Base-by-base conservation (phyloP, 2,113 vertebrate genomes). In the Callipepla californica region DNA sequence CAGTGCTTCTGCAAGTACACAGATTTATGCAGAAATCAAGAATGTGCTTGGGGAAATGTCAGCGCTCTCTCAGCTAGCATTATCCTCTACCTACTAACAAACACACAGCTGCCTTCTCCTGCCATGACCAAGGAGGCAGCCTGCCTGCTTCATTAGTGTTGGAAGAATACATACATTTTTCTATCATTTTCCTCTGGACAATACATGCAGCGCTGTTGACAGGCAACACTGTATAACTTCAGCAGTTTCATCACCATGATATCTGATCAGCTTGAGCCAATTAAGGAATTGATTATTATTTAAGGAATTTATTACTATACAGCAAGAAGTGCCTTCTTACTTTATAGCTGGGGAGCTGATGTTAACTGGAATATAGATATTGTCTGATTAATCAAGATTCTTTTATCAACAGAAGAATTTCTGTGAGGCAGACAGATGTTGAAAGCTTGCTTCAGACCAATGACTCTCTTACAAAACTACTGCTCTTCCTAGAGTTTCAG, bases 191-290 rank as follows among this genome's bases (percentile, higher is more conserved):
- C 7, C 40, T 91, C 63, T 87, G 45, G 47, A 82, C 63, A 59
- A 50, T 59, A 80, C 95, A 87, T 28, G 22, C 36, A 67, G 18
- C 25, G 34, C 68, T 87, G 75, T 50, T 93, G 77, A 93, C 50
- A 85, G 72, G 87, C 38, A 62, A 70, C 55, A 88, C 82, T 92
- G 63, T 79, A 73, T 73, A 91, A 92, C 75, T 36, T 80, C 55
- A 74, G 50, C 55, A 80, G 48, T 82, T 95, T 80, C 63, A 76
- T 47, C 78, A 85, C 59, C 17, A 40, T 63, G 80, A 34, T 61
- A 91, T 57, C 75, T 89, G 75, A 91, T 73, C 10, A 30, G 85
- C 36, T 84, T 44, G 74, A 88, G 91, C 28, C 0, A 2, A 63
- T 84, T 26, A 48, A 19, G 26, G 51, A 50, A 28, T 50, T 81